Percentiles rank a stretch among this genome's conserved stretches.
Conservation (phyloP, 2,797 vertebrate species). For the Sardinella longiceps region DNA sequence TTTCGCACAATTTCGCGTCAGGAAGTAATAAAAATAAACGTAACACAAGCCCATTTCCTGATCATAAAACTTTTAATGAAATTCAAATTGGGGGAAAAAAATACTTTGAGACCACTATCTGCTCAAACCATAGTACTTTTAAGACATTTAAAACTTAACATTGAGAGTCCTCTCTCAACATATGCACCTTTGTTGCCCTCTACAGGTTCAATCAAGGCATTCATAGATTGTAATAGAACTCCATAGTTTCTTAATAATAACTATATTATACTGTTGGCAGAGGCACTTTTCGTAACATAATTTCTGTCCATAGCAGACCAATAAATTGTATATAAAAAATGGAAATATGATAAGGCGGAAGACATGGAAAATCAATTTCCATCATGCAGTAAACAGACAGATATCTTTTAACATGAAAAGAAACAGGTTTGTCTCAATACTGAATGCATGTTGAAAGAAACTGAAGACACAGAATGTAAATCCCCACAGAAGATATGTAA, state of each 20-base stretch:
- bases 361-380: background rate
- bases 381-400: background rate
- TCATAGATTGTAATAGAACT: background rate
- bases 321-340: too few species aligned
- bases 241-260: background rate
- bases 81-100: background rate
- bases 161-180: background rate
- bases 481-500: background rate
- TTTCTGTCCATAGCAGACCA: background rate
- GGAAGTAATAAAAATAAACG: too few species aligned
- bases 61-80: background rate
- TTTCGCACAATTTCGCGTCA: too few species aligned
- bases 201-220: background rate
- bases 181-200: constrained; percentile 12
- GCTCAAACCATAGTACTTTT: background rate
- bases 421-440: background rate
- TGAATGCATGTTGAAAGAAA: background rate
- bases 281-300: constrained; percentile 7
- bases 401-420: background rate
- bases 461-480: background rate
- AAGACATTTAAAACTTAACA: background rate
- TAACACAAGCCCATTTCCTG: background rate
- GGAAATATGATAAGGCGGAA: background rate
- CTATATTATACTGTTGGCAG: background rate
- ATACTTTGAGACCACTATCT: background rate